Evolutionary conservation across 2,888 invertebrate species (phyloP), one percentile per base, ranked within the genome.

Genomic region (Orchestes rusci): DNA sequence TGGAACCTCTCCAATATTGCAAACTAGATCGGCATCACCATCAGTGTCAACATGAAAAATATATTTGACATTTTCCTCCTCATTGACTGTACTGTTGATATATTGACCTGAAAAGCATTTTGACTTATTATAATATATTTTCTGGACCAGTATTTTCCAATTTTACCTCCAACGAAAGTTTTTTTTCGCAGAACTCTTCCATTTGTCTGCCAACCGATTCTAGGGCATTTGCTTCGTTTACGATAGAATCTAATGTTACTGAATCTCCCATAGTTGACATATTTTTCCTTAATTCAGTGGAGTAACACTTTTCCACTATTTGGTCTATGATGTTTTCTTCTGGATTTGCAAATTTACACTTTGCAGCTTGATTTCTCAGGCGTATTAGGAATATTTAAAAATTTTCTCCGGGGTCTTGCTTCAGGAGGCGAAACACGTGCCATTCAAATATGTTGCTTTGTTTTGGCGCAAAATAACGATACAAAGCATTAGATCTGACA

Each of bases 321-420:
- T 48, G 44, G 18, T 53, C 54, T 3, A 48, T 45, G 7, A 52
- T 28, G 20, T 51, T 34, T 32, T 45, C 45, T 23, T 44, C 53
- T 8, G 40, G 38, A 18, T 56, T 56, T 3, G 41, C 47, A 50
- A 59, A 61, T 38, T 49, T 38, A 43, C 59, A 61, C 38, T 59
- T 58, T 16, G 45, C 43, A 4, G 56, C 57, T 52, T 62, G 61
- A 18, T 59, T 45, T 23, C 59, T 48, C 8, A 59, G 30, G 37
- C 54, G 44, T 12, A 59, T 37, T 8, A 61, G 16, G 46, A 62
- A 64, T 39, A 59, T 62, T 27, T 57, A 59, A 40, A 63, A 59
- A 19, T 56, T 56, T 28, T 63, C 62, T 1, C 48, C 55, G 32
- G 47, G 38, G 57, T 61, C 58, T 35, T 59, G 47, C 54, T 58